phyloP scores from a whole-genome alignment of 2,797 vertebrate species.

The Thaleichthys pacificus region DNA sequence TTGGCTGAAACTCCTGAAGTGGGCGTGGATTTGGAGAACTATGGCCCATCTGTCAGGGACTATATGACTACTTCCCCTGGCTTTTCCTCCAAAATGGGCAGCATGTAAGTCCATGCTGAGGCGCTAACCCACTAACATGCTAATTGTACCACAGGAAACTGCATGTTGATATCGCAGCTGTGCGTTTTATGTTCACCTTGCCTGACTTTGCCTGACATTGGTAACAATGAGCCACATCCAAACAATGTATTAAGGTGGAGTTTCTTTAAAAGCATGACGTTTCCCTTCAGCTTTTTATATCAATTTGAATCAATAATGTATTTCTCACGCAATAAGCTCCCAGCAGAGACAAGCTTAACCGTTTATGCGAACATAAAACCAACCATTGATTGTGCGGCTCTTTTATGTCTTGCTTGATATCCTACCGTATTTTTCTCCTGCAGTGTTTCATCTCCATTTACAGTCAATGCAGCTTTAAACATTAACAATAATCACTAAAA shows the following conservation, averaged over 20 bases:
- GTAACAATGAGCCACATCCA: slow-evolving; percentile 24
- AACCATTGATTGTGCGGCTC: background rate
- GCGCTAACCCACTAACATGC: slow-evolving; percentile 25
- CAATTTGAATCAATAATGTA: background rate
- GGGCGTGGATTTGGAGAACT: slow-evolving; percentile 74
- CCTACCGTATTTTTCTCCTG: background rate
- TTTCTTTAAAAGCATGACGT: slow-evolving; percentile 27
- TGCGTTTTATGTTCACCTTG: slow-evolving; percentile 23
- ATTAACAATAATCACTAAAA: slow-evolving; percentile 10
- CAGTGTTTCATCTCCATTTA: background rate
- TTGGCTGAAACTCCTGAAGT: slow-evolving; percentile 80
- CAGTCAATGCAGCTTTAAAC: slow-evolving; percentile 5
- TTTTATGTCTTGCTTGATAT: background rate
- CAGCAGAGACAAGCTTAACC: background rate
- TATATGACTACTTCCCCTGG: slow-evolving; percentile 79
- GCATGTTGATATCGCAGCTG: slow-evolving; percentile 49
- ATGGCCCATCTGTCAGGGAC: slow-evolving; percentile 84
- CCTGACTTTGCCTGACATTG: slow-evolving; percentile 29
- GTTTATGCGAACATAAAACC: background rate
- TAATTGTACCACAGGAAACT: slow-evolving; percentile 18
- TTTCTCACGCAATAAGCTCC: background rate
- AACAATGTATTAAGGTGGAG: background rate
- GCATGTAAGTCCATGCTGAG: slow-evolving; percentile 90
- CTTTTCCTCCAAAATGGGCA: slow-evolving; percentile 92
- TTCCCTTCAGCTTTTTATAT: slow-evolving; percentile 5